A percentile compares a stretch with the other conserved stretches of the same genome.
Evolutionary conservation across 2,113 vertebrate species (phyloP).

Genomic region (Mungos mungo): DNA sequence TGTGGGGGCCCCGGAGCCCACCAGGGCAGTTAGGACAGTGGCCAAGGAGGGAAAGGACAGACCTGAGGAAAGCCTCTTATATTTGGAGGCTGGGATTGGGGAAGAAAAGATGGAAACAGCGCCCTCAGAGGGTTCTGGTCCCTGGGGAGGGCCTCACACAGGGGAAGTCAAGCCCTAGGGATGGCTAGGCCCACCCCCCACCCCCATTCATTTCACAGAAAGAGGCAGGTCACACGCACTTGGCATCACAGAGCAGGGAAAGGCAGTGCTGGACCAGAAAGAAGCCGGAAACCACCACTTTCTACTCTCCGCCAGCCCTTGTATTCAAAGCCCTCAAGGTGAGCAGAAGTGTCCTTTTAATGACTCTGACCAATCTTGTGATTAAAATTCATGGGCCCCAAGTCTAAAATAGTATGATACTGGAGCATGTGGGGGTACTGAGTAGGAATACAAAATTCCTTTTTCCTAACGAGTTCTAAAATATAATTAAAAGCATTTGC

Average conservation of each 20-base stretch:
- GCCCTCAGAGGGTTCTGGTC: neutral
- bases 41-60: neutral
- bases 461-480: slow-evolving; percentile 17
- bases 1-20: neutral
- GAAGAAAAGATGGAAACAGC: neutral
- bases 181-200: too few relatives aligned
- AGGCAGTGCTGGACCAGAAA: neutral
- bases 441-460: neutral
- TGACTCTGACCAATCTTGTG: neutral
- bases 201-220: neutral
- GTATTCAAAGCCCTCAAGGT: neutral
- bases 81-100: neutral
- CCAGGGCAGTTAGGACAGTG: neutral
- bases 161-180: neutral
- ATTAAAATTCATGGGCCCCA: neutral
- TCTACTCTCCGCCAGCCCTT: neutral
- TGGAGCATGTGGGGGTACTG: neutral
- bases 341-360: neutral
- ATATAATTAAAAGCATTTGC: neutral
- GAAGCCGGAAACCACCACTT: neutral
- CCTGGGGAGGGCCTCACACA: neutral
- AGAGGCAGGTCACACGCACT: neutral
- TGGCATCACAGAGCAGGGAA: neutral
- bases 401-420: neutral
- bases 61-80: neutral